A percentile compares a stretch with the other conserved stretches of the same genome.
Evolutionary conservation across 37 sponge, comb jelly and placozoan species (phyloP).

Genomic region (Aplysina aerophoba): DNA sequence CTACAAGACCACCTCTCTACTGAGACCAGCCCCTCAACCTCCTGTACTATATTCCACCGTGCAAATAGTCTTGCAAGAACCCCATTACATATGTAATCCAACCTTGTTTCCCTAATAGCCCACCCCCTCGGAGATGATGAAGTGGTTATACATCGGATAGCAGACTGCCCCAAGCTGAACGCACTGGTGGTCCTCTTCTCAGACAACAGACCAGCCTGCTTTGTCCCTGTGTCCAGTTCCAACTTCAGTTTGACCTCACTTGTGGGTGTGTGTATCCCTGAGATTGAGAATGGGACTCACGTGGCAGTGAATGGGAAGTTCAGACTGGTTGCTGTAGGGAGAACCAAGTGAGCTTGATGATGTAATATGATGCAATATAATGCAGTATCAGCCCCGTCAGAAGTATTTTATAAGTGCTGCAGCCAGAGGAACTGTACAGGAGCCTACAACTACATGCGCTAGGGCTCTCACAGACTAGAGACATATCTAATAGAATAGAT

Average conservation of each 20-base stretch:
- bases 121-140: constrained; percentile 17
- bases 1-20: too few species aligned
- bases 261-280: constrained; percentile 72
- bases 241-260: constrained; percentile 33
- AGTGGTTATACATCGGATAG: background rate
- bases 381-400: too few species aligned
- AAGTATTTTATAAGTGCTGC: too few species aligned
- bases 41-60: background rate
- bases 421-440: too few species aligned
- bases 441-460: too few species aligned
- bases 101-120: background rate
- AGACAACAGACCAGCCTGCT: constrained; percentile 58
- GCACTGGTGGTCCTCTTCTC: constrained; percentile 63
- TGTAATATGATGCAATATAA: too few species aligned
- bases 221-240: constrained; percentile 28
- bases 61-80: too few species aligned
- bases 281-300: constrained; percentile 52
- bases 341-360: constrained; percentile 42
- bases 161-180: constrained; percentile 45
- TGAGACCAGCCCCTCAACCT: background rate
- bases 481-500: too few species aligned
- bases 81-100: too few species aligned
- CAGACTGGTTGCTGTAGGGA: constrained; percentile 66
- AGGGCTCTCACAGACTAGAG: too few species aligned
- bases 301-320: constrained; percentile 59